A percentile compares a stretch with the other conserved stretches of the same genome.
These are phyloP conservation scores for Drosophila paranaensis DNA, from an alignment of 2,888 invertebrate species.

Conservation along the genomic window DNA sequence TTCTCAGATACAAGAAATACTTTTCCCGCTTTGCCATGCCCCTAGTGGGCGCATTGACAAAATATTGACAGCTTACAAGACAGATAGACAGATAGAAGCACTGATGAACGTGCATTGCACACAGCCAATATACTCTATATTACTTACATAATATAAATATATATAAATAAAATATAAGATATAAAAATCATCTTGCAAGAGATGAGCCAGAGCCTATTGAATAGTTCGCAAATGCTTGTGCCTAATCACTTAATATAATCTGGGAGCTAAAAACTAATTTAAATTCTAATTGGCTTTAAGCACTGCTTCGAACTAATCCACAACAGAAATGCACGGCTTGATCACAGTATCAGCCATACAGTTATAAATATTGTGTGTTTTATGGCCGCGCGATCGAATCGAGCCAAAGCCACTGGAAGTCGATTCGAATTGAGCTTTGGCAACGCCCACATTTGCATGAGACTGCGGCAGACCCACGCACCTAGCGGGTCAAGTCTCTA, in stretches of 20 bases:
- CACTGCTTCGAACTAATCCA: not conserved
- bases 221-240: not conserved
- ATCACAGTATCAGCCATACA: constrained; percentile 14
- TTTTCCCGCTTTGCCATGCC: too few species aligned
- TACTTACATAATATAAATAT: too few species aligned
- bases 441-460: constrained; percentile 71
- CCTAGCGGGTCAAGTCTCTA: constrained; percentile 53
- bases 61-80: too few species aligned
- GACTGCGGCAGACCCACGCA: constrained; percentile 21
- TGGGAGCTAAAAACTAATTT: constrained; percentile 6
- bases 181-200: not conserved
- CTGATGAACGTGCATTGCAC: too few species aligned
- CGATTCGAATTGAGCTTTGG: constrained; percentile 46
- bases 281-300: constrained; percentile 10
- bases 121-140: too few species aligned
- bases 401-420: constrained; percentile 29
- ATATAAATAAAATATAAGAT: too few species aligned
- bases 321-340: not conserved
- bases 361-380: constrained; percentile 53
- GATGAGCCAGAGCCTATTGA: not conserved
- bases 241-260: not conserved
- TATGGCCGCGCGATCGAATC: constrained; percentile 9
- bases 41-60: too few species aligned
- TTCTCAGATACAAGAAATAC: too few species aligned
- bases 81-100: too few species aligned